Conservation (phyloP, 2,113 vertebrate genomes). For the Centrocercus urophasianus region DNA sequence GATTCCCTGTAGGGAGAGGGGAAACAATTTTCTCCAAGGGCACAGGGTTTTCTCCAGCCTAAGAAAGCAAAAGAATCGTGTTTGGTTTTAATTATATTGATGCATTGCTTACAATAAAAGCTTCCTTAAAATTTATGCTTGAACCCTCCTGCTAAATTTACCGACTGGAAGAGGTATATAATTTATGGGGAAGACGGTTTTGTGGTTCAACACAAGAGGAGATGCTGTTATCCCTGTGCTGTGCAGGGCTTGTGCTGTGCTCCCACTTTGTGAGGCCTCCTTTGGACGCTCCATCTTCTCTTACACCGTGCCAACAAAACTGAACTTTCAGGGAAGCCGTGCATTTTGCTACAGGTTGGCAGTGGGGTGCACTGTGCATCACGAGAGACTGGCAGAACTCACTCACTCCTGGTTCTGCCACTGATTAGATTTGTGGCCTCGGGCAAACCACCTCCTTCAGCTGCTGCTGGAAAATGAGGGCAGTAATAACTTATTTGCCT, state of each 20-base stretch:
- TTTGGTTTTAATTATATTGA: constrained; percentile 54
- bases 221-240: neutral
- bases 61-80: constrained; percentile 57
- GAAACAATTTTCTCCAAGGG: constrained; percentile 81
- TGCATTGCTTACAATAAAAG: constrained; percentile 37
- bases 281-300: neutral
- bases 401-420: neutral
- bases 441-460: constrained; percentile 39
- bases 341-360: constrained; percentile 8
- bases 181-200: constrained; percentile 14
- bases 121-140: constrained; percentile 53
- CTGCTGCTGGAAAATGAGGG: constrained; percentile 60
- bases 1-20: constrained; percentile 79
- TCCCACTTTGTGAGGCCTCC: neutral
- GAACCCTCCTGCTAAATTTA: constrained; percentile 1
- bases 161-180: neutral
- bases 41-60: constrained; percentile 83
- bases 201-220: neutral
- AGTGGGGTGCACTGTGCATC: neutral
- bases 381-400: constrained; percentile 16
- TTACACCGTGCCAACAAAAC: neutral
- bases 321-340: constrained; percentile 7
- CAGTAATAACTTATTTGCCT: constrained; percentile 66
- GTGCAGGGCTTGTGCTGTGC: neutral
- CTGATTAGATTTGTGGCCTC: constrained; percentile 66